Base-by-base conservation (phyloP, 1,140 invertebrate genomes). In the Holotrichia oblita region DNA sequence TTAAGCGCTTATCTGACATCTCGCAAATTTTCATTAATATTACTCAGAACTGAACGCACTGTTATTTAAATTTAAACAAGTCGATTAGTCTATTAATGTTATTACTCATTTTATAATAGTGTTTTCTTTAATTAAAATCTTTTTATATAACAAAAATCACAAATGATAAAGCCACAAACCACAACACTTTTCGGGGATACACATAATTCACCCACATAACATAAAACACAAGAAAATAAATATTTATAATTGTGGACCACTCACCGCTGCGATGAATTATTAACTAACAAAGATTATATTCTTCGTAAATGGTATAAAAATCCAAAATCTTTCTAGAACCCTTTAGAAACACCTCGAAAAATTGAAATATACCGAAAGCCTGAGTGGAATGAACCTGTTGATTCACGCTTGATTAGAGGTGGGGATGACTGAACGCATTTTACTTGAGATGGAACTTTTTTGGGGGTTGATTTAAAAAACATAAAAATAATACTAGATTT, bases 381-480 rank as follows among this genome's bases (percentile, higher is more conserved):
- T 17, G 48, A 55, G 48, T n/a, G n/a, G 48, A 55, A 55, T 55
- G 48, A 55, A 55, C 48, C 48, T 55, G 48, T 55, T 55, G 48
- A 55, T 55, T 55, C 48, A 55, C 48, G 48, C 48, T 55, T 55
- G 48, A 55, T 55, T 55, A 55, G 48, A 55, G 48, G 48, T 55
- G 48, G 48, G 48, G 48, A 17, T 55, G n/a, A 17, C n/a, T n/a
- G 0, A n/a, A n/a, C 48, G 17, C 2, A 17, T 55, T 17, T 34
- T 34, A 34, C 27, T 34, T n/a, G n/a, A 17, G 42, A 44, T 9
- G 14, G 17, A 17, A 55, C 2, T 17, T 17, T 17, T n/a, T 55
- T 14, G 1, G 17, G 14, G 48, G n/a, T 14, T 55, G 17, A 1
- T 55, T 55, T 55, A 17, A 6, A 3, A 17, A 55, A n/a, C n/a